Base-by-base conservation (phyloP, 2,888 invertebrate species). In the Conistra vaccinii region DNA sequence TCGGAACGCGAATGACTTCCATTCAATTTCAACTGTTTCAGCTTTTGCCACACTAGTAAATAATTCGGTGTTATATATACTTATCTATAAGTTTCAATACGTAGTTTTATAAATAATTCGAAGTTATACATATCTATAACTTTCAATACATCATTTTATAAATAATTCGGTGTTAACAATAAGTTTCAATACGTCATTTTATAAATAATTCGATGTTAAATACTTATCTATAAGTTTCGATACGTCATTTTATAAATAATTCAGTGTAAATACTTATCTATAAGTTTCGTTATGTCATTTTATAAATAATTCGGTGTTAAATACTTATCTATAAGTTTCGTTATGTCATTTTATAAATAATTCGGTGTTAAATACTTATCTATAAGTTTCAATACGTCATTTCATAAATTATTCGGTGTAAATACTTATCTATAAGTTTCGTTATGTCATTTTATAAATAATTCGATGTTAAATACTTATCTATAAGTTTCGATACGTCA, bases 1-100 rank as follows among this genome's bases (percentile, higher is more conserved):
- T 93, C 93, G 94, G 91, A 88, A 91, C 86, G 91, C 87, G 78
- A 91, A 92, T 89, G 84, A 89, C 87, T 90, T 87, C 84, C 81
- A 90, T 89, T 80, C 63, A 76, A 86, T 85, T 86, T 87, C 86
- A 71, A 72, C 83, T 66, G 75, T 73, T 82, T 76, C 62, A 73
- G 78, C 63, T 87, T 80, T 83, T 73, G 69, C 80, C 69, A 69
- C 75, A 67, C 42, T 57, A 75, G 72, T 83, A 48, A 84, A 83
- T 85, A 72, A 66, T 58, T 68, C 57, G n/a, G 23, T 51, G 70
- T 75, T 75, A 68, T 79, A 62, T 75, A 68, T 79, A 62, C 65
- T 73, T 73, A 57, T 48, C 42, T 74, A 35, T 53, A 65, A 48
- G 65, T 35, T 35, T n/a, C 32, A 48, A 26, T 32, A 39, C 39